Conservation (phyloP, 2,888 invertebrate genomes). For the Colostygia pectinataria region DNA sequence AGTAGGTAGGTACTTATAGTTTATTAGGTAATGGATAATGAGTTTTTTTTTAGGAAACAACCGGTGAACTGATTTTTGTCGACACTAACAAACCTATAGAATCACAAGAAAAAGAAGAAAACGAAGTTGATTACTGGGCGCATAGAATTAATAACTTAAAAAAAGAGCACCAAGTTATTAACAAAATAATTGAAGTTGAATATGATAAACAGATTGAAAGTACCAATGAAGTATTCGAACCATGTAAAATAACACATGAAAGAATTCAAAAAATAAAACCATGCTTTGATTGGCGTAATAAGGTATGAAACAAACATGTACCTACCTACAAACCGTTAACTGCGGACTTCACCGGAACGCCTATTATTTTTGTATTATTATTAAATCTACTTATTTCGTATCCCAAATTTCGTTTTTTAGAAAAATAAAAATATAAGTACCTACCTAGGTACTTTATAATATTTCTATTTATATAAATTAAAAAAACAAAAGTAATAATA, state of each 20-base stretch:
- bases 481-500: too few relatives aligned
- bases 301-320: constrained; percentile 45
- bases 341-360: too few relatives aligned
- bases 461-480: too few relatives aligned
- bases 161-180: constrained; percentile 69
- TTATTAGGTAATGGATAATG: too few relatives aligned
- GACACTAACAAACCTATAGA: constrained; percentile 44
- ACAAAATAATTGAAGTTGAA: constrained; percentile 68
- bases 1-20: not conserved
- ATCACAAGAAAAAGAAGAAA: constrained; percentile 44
- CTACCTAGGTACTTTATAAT: too few relatives aligned
- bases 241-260: constrained; percentile 53
- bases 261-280: constrained; percentile 64
- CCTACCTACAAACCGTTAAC: too few relatives aligned
- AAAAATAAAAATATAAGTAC: too few relatives aligned
- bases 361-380: too few relatives aligned
- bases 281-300: constrained; percentile 64
- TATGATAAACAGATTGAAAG: constrained; percentile 65
- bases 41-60: constrained; percentile 44
- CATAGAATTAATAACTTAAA: constrained; percentile 65
- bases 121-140: constrained; percentile 65
- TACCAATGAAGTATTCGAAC: constrained; percentile 51
- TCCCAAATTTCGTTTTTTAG: too few relatives aligned
- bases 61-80: constrained; percentile 45
- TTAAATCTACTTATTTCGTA: too few relatives aligned